phyloP scores from a whole-genome alignment of 2,113 vertebrate species.

The Lathamus discolor region DNA sequence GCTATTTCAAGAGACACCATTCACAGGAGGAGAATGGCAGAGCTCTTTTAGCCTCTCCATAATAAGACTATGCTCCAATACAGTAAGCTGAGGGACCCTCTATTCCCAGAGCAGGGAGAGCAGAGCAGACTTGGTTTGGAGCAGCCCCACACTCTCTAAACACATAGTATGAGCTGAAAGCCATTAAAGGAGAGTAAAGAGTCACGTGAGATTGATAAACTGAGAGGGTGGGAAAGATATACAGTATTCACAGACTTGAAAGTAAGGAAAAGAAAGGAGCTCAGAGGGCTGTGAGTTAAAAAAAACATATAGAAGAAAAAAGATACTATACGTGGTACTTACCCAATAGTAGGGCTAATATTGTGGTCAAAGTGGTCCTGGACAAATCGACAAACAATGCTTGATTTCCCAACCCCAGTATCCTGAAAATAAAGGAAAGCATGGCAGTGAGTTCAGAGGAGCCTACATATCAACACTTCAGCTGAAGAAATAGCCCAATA shows the following conservation, averaged over 20 bases:
- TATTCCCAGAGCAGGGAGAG: background rate
- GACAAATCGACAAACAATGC: constrained; percentile 95
- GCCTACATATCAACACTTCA: background rate
- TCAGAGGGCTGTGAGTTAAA: background rate
- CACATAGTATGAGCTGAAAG: background rate
- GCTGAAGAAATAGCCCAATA: background rate
- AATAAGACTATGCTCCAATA: background rate
- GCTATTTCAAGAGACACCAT: background rate
- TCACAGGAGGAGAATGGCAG: background rate
- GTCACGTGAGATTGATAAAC: background rate
- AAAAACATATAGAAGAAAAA: background rate
- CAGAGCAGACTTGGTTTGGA: background rate
- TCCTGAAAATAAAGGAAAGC: constrained; percentile 80
- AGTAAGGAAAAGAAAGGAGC: background rate
- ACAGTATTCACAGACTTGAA: background rate
- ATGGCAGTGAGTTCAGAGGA: background rate
- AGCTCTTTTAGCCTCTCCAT: background rate
- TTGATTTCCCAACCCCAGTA: constrained; percentile 96
- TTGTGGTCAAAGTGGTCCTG: constrained; percentile 98
- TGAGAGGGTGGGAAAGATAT: background rate
- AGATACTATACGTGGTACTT: constrained; percentile 42
- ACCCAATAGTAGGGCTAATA: constrained; percentile 97
- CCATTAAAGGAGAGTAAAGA: background rate
- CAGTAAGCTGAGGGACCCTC: background rate
- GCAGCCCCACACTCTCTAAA: background rate